Evolutionary conservation across 1,140 invertebrate species (phyloP), one percentile per base, ranked within the genome.

Genomic region (Glossosoma conforme): DNA sequence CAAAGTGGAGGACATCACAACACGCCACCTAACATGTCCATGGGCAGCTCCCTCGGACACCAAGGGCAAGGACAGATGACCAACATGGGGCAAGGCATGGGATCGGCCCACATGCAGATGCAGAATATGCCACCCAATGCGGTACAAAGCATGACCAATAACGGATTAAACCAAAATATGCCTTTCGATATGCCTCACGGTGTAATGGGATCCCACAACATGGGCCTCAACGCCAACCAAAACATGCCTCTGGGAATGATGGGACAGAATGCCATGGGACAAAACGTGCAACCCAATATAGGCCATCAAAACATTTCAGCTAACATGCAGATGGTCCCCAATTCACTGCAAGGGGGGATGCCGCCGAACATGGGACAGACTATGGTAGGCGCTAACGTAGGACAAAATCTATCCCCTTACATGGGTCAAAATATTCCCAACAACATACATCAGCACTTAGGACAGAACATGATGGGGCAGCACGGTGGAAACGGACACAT

Each of bases 41-140:
- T 51, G 42, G 53, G 41, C n/a, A 48, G 41, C 21, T 25, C 44
- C 13, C 49, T 24, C 24, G 50, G 44, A 11, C 32, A 35, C 10
- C 53, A 55, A 13, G 42, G 40, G 11, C 30, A 41, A 25, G 45
- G 46, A 49, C 53, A 55, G 44, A 40, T 6, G n/a, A 8, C 17
- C 14, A 46, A 44, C 21, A 38, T 49, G 24, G 20, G 24, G 19
- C 47, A 50, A 18, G 50, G 45, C 30, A 32, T 50, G 11, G 37
- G 52, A n/a, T n/a, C n/a, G n/a, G n/a, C n/a, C n/a, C n/a, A n/a
- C n/a, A n/a, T n/a, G n/a, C n/a, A n/a, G n/a, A n/a, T n/a, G 21
- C 54, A 52, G 24, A 56, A 53, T 20, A 24, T 48, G 19, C 45
- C 44, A 37, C 53, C 48, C 15, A 50, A 57, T 20, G 52, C 52